Percentiles rank a stretch among this genome's conserved stretches.
These are phyloP conservation scores for Gibbula magus DNA, from an alignment of 2,888 invertebrate genomes.

Conservation along the genomic window DNA sequence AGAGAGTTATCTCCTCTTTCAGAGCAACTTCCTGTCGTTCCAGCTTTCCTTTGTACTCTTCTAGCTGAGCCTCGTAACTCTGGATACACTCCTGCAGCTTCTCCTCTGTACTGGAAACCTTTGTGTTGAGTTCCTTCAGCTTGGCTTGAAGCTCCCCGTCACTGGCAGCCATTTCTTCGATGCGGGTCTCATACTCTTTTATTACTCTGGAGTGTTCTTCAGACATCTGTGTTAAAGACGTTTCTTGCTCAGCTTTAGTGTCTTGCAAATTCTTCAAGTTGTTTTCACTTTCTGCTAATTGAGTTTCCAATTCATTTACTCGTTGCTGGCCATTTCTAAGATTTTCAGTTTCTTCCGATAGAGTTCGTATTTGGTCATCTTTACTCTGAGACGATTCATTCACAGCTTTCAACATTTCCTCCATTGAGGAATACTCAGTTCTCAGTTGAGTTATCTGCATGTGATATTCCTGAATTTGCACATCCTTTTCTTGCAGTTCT, in stretches of 20 bases:
- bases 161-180: constrained; percentile 55
- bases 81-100: constrained; percentile 66
- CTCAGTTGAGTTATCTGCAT: constrained; percentile 20
- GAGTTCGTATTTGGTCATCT: constrained; percentile 49
- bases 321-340: constrained; percentile 35
- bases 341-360: constrained; percentile 39
- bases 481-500: constrained; percentile 32
- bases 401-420: constrained; percentile 62
- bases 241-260: constrained; percentile 40
- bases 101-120: constrained; percentile 61
- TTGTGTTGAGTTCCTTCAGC: constrained; percentile 58
- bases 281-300: constrained; percentile 37
- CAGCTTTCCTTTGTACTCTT: constrained; percentile 53
- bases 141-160: constrained; percentile 64
- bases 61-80: constrained; percentile 62
- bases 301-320: constrained; percentile 17
- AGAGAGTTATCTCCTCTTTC: constrained; percentile 53
- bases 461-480: constrained; percentile 22
- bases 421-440: constrained; percentile 46
- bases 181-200: constrained; percentile 37
- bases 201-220: constrained; percentile 34
- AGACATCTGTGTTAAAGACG: constrained; percentile 30
- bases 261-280: constrained; percentile 40
- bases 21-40: constrained; percentile 52
- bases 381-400: constrained; percentile 52